These are phyloP conservation scores for Eumeta japonica DNA, from an alignment of 1,140 invertebrate genomes.

Conservation along the genomic window DNA sequence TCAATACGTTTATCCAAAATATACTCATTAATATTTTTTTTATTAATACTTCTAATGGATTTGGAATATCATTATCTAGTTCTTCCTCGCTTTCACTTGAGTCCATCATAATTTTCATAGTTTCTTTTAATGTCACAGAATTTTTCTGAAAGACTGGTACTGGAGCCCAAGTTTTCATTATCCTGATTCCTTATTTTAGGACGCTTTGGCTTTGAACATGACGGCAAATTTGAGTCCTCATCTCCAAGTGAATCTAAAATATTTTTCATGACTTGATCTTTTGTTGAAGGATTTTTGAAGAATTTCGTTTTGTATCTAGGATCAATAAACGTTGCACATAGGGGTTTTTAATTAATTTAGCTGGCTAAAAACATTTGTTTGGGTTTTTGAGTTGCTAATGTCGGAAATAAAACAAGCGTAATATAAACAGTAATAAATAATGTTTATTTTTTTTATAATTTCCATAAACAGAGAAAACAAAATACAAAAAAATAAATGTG, in stretches of 20 bases:
- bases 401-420: too few species aligned
- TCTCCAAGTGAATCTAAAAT: conserved; percentile 17
- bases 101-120: conserved; percentile 16
- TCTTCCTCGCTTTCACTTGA: conserved; percentile 16
- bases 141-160: conserved; percentile 13
- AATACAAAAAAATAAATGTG: too few species aligned
- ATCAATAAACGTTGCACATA: conserved; percentile 20
- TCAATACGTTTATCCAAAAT: conserved; percentile 13
- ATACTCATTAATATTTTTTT: conserved; percentile 16
- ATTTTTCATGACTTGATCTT: conserved; percentile 15
- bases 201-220: conserved; percentile 16
- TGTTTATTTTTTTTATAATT: too few species aligned
- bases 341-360: too few species aligned
- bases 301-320: conserved; percentile 16
- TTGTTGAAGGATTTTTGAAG: conserved; percentile 15
- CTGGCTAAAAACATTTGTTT: too few species aligned
- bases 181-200: conserved; percentile 12
- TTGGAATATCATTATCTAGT: conserved; percentile 16
- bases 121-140: conserved; percentile 15
- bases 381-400: too few species aligned
- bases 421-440: too few species aligned
- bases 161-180: conserved; percentile 14
- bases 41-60: conserved; percentile 13
- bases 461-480: too few species aligned
- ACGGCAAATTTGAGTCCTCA: conserved; percentile 9